phyloP scores from a whole-genome alignment of 2,113 vertebrate species.

The Etheostoma cragini region DNA sequence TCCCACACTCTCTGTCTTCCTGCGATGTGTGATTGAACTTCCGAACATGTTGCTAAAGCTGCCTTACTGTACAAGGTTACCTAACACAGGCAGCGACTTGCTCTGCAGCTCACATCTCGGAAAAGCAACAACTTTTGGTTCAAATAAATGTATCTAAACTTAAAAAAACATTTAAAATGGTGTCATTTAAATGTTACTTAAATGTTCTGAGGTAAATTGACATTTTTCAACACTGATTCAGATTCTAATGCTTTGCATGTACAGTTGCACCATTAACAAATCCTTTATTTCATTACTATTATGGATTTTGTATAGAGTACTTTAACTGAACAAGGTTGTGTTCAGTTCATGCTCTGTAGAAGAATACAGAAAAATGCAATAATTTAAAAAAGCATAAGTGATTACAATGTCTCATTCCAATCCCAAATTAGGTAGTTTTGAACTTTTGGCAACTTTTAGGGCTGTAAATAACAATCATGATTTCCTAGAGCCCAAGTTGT shows the following conservation, averaged over 20 bases:
- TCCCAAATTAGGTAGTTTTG: background rate
- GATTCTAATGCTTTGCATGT: background rate
- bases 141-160: background rate
- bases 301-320: too few species aligned
- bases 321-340: background rate
- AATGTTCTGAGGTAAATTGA: background rate
- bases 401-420: background rate
- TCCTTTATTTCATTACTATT: background rate
- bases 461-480: background rate
- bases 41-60: slow-evolving; percentile 45
- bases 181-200: background rate
- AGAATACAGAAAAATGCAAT: background rate
- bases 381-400: too few species aligned
- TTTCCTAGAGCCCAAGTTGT: background rate
- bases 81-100: slow-evolving; percentile 23
- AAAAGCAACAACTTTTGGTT: background rate
- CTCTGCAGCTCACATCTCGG: slow-evolving; percentile 5
- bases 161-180: too few species aligned
- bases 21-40: slow-evolving; percentile 57
- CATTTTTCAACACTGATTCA: background rate
- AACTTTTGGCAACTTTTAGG: background rate
- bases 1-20: background rate
- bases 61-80: slow-evolving; percentile 32
- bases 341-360: background rate
- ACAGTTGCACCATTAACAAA: background rate